phyloP scores from a whole-genome alignment of 2,888 invertebrate species.

The Pristionchus exspectatus region DNA sequence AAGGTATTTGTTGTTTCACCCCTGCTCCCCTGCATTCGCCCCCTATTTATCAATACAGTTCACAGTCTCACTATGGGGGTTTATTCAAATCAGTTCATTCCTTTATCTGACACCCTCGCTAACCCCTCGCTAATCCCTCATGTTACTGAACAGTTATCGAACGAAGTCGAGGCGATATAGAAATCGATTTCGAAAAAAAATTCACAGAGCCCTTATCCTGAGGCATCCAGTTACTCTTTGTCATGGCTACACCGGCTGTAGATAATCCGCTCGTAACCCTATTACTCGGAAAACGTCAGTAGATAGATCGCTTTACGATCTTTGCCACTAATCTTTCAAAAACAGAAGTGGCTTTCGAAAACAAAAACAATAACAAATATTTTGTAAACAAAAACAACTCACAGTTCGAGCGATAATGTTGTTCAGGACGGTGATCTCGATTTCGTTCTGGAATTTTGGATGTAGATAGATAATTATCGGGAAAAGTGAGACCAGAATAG shows the following conservation, averaged over 20 bases:
- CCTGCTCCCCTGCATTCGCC: background rate
- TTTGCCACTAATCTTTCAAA: background rate
- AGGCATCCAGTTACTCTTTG: background rate
- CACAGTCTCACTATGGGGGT: background rate
- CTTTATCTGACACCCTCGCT: background rate
- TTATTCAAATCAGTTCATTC: slow-evolving; percentile 21
- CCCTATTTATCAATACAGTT: background rate
- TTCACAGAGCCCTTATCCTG: background rate
- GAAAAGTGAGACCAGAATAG: background rate
- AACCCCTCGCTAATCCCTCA: background rate
- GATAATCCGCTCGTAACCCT: background rate
- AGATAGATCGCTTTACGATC: slow-evolving; percentile 1
- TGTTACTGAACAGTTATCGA: slow-evolving; percentile 20
- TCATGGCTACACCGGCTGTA: background rate
- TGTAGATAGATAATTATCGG: background rate
- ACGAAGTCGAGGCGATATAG: background rate
- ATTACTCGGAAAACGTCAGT: background rate
- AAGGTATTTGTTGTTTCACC: background rate
- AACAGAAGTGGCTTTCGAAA: no score
- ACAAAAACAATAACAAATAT: background rate
- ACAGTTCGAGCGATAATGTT: slow-evolving; percentile 75
- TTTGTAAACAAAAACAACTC: slow-evolving; percentile 45
- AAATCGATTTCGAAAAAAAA: background rate
- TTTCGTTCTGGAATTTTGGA: slow-evolving; percentile 67
- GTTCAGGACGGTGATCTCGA: slow-evolving; percentile 71